Evolutionary conservation across 2,888 invertebrate genomes (phyloP).

Genomic region (Syrista parreyssii): DNA sequence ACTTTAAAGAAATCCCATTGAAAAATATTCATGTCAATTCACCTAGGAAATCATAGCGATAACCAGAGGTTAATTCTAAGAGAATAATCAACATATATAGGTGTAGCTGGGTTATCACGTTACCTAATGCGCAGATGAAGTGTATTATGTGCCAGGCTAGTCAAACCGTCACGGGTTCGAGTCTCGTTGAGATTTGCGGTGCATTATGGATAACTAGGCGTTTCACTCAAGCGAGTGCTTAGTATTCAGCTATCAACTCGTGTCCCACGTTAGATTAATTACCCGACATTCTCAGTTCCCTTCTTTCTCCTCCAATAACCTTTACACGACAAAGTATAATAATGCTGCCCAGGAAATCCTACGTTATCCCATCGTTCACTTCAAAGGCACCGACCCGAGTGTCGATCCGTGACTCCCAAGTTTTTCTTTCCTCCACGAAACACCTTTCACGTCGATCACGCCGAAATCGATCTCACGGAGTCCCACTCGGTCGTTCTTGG

Average conservation of each 20-base stretch:
- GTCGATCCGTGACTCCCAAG: constrained; percentile 12
- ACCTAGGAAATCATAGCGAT: neutral
- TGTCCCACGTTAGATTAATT: constrained; percentile 8
- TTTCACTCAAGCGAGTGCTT: constrained; percentile 43
- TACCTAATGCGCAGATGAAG: neutral
- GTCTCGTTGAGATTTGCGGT: constrained; percentile 41
- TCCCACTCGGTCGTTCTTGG: neutral
- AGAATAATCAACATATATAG: neutral
- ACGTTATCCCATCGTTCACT: neutral
- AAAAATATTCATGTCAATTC: neutral
- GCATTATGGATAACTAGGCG: constrained; percentile 55
- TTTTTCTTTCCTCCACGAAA: constrained; percentile 14
- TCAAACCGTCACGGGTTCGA: constrained; percentile 42
- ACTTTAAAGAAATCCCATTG: neutral
- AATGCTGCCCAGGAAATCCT: neutral
- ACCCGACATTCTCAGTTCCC: constrained; percentile 8
- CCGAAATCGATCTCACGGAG: neutral
- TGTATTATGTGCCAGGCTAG: constrained; percentile 30
- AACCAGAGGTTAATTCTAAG: neutral
- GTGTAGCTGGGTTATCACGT: neutral
- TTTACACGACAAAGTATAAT: neutral
- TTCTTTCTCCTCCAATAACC: neutral
- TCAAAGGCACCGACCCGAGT: constrained; percentile 12
- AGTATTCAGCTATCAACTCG: constrained; percentile 10
- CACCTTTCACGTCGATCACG: neutral